Conservation (phyloP, 2,797 vertebrate genomes). For the Lerista edwardsae region DNA sequence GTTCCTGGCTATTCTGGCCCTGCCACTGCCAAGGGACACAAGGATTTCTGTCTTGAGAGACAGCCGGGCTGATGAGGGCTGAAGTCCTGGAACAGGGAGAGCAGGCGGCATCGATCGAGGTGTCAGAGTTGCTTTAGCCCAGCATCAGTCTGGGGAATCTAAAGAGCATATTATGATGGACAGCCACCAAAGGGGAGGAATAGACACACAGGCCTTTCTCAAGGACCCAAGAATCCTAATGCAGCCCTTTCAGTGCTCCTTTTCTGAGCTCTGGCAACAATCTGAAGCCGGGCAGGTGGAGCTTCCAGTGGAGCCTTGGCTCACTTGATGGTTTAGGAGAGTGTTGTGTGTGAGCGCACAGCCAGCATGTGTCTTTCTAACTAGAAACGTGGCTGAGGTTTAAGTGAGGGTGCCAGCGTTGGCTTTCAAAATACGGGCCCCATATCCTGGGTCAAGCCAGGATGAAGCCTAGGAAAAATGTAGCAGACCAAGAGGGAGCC, state of each 20-base stretch:
- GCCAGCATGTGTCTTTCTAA: not conserved
- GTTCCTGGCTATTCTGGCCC: not conserved
- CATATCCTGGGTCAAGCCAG: not conserved
- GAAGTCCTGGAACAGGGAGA: conserved; percentile 9
- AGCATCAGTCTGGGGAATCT: conserved; percentile 12
- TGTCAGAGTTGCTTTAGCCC: conserved; percentile 22
- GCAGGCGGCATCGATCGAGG: conserved; percentile 15
- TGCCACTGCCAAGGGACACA: not conserved
- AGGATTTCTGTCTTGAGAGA: conserved; percentile 36
- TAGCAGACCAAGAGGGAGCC: too few species aligned
- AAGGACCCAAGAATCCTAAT: not conserved
- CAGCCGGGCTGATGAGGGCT: conserved; percentile 20
- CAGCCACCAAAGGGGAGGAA: not conserved
- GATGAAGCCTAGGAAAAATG: not conserved
- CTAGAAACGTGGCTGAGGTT: not conserved
- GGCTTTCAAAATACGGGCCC: not conserved
- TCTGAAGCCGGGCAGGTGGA: not conserved
- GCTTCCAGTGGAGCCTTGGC: not conserved
- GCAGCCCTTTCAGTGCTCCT: not conserved
- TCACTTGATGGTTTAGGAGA: not conserved
- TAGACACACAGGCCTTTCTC: not conserved
- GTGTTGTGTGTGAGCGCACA: too few species aligned
- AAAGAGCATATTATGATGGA: not conserved
- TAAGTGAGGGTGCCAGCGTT: too few species aligned
- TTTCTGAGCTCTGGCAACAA: not conserved